A percentile compares a stretch with the other conserved stretches of the same genome.
Evolutionary conservation across 92 coral and sea anemone species (phyloP).

Genomic region (Micromussa lordhowensis): DNA sequence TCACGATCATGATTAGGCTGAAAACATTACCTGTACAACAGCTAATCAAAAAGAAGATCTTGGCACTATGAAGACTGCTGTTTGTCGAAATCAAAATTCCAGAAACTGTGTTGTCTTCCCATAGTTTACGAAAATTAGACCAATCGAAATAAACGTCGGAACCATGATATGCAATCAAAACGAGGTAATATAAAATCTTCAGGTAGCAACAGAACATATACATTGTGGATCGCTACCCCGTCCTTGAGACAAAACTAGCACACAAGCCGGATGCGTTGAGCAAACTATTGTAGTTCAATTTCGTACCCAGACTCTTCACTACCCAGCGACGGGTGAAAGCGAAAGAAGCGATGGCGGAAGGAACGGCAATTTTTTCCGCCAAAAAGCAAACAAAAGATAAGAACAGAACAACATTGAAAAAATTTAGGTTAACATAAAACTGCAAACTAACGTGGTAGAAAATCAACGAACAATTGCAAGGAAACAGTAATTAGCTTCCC

Average conservation of each 20-base stretch:
- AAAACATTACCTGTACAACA: not conserved
- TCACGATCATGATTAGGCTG: not conserved
- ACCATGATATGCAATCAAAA: not conserved
- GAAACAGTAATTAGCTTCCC: not conserved
- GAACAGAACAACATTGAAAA: too few species aligned
- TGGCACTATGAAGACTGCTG: not conserved
- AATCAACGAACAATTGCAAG: not conserved
- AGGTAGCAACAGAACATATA: not conserved
- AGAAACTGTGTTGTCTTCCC: not conserved
- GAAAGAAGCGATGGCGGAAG: too few species aligned
- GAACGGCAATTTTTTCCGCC: too few species aligned
- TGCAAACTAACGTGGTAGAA: not conserved
- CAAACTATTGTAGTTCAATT: too few species aligned
- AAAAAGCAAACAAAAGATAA: too few species aligned
- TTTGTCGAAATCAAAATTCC: conserved; percentile 11
- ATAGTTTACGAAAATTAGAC: not conserved
- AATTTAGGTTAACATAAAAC: too few species aligned
- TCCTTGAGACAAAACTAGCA: too few species aligned
- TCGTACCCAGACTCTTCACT: too few species aligned
- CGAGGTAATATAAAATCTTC: too few species aligned
- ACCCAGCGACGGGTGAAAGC: too few species aligned
- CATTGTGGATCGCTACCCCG: not conserved
- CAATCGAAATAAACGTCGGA: not conserved
- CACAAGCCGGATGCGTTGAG: too few species aligned
- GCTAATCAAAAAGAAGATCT: not conserved